These are phyloP conservation scores for Tylochromis polylepis DNA, from an alignment of 2,113 vertebrate species.

Conservation along the genomic window DNA sequence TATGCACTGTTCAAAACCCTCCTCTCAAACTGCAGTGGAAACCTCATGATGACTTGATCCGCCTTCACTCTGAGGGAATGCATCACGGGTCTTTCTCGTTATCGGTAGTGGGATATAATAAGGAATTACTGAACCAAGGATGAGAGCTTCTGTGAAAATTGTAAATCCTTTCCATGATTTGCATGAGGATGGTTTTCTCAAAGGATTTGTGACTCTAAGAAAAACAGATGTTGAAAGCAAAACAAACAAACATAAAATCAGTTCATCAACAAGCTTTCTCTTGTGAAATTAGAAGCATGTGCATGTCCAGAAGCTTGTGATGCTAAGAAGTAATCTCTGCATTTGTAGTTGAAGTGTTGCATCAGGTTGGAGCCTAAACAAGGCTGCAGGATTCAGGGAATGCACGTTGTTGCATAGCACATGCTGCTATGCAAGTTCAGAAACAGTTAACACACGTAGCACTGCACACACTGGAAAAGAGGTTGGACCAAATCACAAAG, in stretches of 20 bases:
- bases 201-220: slow-evolving; percentile 27
- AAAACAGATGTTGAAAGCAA: slow-evolving; percentile 5
- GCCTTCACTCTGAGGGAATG: slow-evolving; percentile 26
- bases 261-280: slow-evolving; percentile 36
- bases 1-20: slow-evolving; percentile 34
- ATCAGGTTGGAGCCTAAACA: slow-evolving; percentile 50
- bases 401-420: slow-evolving; percentile 69
- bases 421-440: slow-evolving; percentile 74
- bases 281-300: slow-evolving; percentile 34
- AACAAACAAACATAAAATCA: slow-evolving; percentile 18
- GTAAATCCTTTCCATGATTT: slow-evolving; percentile 33
- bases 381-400: slow-evolving; percentile 54
- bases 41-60: slow-evolving; percentile 33
- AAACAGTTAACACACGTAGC: slow-evolving; percentile 69
- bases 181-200: slow-evolving; percentile 33
- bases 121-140: slow-evolving; percentile 49
- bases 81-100: slow-evolving; percentile 13
- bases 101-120: slow-evolving; percentile 13
- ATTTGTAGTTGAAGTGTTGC: slow-evolving; percentile 63
- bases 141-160: slow-evolving; percentile 28
- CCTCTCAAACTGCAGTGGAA: slow-evolving; percentile 21
- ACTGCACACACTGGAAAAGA: slow-evolving; percentile 65
- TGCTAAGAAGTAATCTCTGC: slow-evolving; percentile 43
- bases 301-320: slow-evolving; percentile 49
- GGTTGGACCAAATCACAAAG: slow-evolving; percentile 60